phyloP scores from a whole-genome alignment of 2,888 invertebrate species.

The Parapristionchus giblindavisi region DNA sequence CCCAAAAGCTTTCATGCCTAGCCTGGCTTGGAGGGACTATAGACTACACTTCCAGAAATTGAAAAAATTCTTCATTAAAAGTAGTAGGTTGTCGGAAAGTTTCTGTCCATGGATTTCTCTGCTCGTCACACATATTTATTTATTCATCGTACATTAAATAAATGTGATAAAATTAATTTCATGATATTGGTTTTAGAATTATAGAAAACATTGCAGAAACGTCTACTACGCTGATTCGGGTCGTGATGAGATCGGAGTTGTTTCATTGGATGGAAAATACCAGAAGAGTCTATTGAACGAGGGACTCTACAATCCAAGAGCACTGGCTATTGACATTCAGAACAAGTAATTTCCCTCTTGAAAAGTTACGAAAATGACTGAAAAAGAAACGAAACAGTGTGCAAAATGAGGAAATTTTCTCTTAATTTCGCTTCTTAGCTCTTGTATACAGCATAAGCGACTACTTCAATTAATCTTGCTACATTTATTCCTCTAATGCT shows the following conservation, averaged over 20 bases:
- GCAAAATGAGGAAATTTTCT: no score
- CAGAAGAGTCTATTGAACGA: slow-evolving; percentile 81
- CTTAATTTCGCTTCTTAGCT: no score
- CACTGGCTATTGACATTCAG: slow-evolving; percentile 88
- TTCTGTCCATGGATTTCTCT: no score
- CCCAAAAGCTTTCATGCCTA: background rate
- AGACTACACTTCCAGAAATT: background rate
- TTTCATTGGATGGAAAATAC: slow-evolving; percentile 79
- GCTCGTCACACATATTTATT: no score
- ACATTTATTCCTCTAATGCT: no score
- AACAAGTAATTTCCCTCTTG: no score
- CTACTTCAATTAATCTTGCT: no score
- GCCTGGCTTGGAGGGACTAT: background rate
- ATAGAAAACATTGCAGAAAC: slow-evolving; percentile 74
- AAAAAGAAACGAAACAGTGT: no score
- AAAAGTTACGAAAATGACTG: no score
- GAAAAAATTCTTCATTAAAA: background rate
- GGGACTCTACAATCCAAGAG: slow-evolving; percentile 87
- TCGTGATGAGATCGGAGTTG: slow-evolving; percentile 80
- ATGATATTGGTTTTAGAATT: background rate
- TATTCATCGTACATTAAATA: no score
- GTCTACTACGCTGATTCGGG: slow-evolving; percentile 94
- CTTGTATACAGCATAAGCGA: no score
- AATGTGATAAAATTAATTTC: background rate
- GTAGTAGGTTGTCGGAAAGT: background rate